These are phyloP conservation scores for Lottia gigantea DNA, from an alignment of 2,888 invertebrate genomes.

Conservation along the genomic window DNA sequence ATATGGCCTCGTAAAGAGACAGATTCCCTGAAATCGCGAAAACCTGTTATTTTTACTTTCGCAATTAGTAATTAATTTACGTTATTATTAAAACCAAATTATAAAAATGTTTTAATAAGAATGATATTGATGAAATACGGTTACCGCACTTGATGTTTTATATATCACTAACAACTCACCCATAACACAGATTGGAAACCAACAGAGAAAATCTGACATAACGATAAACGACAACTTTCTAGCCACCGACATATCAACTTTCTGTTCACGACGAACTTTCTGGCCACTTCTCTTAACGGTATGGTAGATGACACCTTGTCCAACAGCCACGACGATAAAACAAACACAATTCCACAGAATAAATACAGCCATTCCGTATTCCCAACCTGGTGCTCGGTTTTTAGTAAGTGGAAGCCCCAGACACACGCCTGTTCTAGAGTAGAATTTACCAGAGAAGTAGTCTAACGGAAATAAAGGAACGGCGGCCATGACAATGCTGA, in stretches of 20 bases:
- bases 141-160: background rate
- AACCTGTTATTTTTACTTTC: no score
- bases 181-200: constrained; percentile 43
- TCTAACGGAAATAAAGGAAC: constrained; percentile 53
- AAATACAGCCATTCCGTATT: constrained; percentile 62
- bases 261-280: constrained; percentile 18
- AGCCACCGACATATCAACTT: constrained; percentile 45
- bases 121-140: background rate
- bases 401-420: constrained; percentile 63
- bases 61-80: no score
- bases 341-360: constrained; percentile 57
- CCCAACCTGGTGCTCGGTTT: constrained; percentile 61
- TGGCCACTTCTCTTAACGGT: constrained; percentile 31
- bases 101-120: no score
- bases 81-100: no score
- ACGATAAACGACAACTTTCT: constrained; percentile 55
- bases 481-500: constrained; percentile 47
- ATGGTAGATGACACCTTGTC: constrained; percentile 61
- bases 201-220: constrained; percentile 52
- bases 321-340: constrained; percentile 58
- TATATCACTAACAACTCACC: constrained; percentile 2
- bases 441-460: constrained; percentile 59
- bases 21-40: no score
- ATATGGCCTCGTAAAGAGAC: background rate
- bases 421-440: constrained; percentile 61